Evolutionary conservation across 2,888 invertebrate species (phyloP), one percentile per base, ranked within the genome.

Genomic region (Lepidocyrtoides sp.): DNA sequence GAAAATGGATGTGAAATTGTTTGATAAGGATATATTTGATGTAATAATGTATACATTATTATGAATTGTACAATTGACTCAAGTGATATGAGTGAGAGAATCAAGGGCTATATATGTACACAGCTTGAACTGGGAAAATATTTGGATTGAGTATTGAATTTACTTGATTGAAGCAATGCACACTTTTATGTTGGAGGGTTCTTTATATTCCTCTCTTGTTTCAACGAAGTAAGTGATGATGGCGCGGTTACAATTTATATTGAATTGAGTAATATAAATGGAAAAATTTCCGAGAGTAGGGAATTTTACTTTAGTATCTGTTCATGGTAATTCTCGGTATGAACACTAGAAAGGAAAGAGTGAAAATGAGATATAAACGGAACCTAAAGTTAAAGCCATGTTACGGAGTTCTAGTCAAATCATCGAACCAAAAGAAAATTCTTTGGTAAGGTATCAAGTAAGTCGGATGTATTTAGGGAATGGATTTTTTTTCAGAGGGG

Each of bases 251-350:
- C n/a, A 75, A 85, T 85, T 85, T 60, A 75, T 0, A 36, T 5
- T 75, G 75, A 57, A 85, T 85, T 85, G 85, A 75, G 75, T 17
- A 57, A 57, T 75, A 85, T 85, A 82, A 63, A 82, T 82, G 82
- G 63, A 82, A 82, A 63, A 41, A 63, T 44, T 69, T 4, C 69
- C 14, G 69, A 36, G 17, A 69, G 69, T 20, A 41, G 23, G 14
- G 41, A 41, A 72, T 44, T 41, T 44, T 29, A 44, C 23, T 12
- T 20, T 10, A 29, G 26, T 26, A 72, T 17, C 10, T 20, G 20
- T 23, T 44, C 20, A 41, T 72, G 72, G 20, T 72, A 12, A 41
- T 72, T 17, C 72, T 44, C 14, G 20, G 8, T 23, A 72, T 72
- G 72, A 72, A 44, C 20, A 23, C 44, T n/a, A 44, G 66, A 32